These are phyloP conservation scores for Heliornis fulica DNA, from an alignment of 2,113 vertebrate genomes.

Conservation along the genomic window DNA sequence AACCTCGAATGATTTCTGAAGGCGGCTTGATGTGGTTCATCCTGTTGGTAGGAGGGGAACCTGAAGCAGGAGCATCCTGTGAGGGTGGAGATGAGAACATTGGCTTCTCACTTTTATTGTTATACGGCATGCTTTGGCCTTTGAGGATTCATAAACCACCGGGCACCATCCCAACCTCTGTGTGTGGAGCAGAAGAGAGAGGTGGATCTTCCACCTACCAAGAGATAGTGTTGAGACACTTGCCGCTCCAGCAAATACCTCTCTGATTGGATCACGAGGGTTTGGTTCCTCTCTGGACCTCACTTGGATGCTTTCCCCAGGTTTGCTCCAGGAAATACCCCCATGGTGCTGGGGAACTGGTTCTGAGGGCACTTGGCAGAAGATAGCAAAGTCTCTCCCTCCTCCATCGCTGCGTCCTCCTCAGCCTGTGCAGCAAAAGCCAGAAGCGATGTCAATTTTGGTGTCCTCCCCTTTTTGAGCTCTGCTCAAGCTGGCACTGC, in stretches of 20 bases:
- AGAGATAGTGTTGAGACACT: fast-evolving
- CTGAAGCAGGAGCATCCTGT: not conserved
- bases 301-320: not conserved
- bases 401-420: not conserved
- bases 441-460: not conserved
- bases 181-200: not conserved
- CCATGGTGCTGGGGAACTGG: too few relatives aligned
- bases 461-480: not conserved
- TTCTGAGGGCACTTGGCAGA: not conserved
- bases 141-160: not conserved
- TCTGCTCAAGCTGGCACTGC: not conserved
- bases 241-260: not conserved
- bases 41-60: not conserved
- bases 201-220: not conserved
- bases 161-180: not conserved
- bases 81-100: not conserved
- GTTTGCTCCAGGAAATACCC: not conserved
- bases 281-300: not conserved
- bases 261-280: not conserved
- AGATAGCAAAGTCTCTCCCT: not conserved
- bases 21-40: not conserved
- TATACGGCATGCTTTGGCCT: not conserved
- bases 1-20: not conserved
- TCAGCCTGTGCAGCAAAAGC: not conserved
- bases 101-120: not conserved